phyloP scores from a whole-genome alignment of 2,113 vertebrate genomes.

The Carassius auratus region DNA sequence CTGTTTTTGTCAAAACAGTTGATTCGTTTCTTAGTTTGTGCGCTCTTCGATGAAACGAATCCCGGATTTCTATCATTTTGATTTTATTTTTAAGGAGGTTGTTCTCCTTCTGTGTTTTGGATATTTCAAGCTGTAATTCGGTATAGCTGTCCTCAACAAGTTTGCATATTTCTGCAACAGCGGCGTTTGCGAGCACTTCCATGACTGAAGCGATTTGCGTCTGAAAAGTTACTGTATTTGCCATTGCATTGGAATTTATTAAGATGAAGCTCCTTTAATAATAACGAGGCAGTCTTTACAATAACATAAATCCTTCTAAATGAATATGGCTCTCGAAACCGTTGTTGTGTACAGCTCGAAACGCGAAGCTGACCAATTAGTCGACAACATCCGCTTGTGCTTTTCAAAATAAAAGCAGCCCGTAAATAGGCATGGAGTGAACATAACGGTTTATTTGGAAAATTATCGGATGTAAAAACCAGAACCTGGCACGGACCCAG shows the following conservation, averaged over 20 bases:
- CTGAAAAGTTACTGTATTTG: conserved; percentile 50
- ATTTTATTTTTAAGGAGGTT: conserved; percentile 48
- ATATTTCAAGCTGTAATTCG: conserved; percentile 56
- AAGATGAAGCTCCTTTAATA: not conserved
- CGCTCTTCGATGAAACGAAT: conserved; percentile 30
- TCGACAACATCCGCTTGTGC: not conserved
- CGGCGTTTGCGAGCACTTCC: conserved; percentile 59
- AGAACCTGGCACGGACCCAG: no score
- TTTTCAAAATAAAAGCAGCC: conserved; percentile 25
- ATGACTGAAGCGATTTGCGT: conserved; percentile 58
- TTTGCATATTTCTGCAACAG: conserved; percentile 60
- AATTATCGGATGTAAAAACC: no score
- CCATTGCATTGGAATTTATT: conserved; percentile 30
- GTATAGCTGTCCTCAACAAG: conserved; percentile 58
- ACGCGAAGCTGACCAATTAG: not conserved
- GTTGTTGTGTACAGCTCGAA: no score
- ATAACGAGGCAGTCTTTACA: not conserved
- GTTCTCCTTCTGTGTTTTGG: conserved; percentile 57
- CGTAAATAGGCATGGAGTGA: not conserved
- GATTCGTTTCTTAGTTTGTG: conserved; percentile 14
- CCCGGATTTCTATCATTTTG: conserved; percentile 44
- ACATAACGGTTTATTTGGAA: not conserved
- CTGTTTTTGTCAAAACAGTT: not conserved
- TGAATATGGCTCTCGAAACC: not conserved
- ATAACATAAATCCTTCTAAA: not conserved